A percentile compares a stretch with the other conserved stretches of the same genome.
phyloP scores from a whole-genome alignment of 2,888 invertebrate species.

The Trissolcus brochymenae region DNA sequence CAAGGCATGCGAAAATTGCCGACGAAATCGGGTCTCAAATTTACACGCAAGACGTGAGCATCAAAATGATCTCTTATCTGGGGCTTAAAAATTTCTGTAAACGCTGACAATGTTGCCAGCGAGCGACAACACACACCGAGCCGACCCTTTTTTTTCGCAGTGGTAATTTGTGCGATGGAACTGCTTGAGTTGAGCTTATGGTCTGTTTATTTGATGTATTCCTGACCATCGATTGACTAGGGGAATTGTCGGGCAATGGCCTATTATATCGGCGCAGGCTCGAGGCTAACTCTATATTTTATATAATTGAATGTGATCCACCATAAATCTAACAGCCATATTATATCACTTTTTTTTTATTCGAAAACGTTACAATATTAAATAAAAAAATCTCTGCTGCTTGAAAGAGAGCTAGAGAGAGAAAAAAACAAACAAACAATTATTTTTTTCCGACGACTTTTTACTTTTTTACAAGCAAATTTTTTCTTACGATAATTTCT shows the following conservation, averaged over 20 bases:
- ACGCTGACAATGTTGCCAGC: background rate
- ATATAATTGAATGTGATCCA: constrained; percentile 22
- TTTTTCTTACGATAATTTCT: background rate
- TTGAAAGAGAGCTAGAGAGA: too few relatives aligned
- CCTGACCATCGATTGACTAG: constrained; percentile 46
- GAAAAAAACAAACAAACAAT: background rate
- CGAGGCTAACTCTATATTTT: constrained; percentile 27
- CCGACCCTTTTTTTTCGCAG: too few relatives aligned
- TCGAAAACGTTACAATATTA: too few relatives aligned
- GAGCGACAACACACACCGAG: too few relatives aligned
- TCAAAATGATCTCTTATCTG: constrained; percentile 5
- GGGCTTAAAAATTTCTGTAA: background rate
- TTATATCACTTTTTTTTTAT: too few relatives aligned
- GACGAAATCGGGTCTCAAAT: constrained; percentile 11
- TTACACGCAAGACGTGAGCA: constrained; percentile 17
- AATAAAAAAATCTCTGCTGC: too few relatives aligned
- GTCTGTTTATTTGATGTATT: constrained; percentile 49
- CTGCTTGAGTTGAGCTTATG: constrained; percentile 29
- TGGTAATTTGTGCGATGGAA: constrained; percentile 19
- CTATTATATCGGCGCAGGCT: constrained; percentile 23
- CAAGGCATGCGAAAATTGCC: too few relatives aligned
- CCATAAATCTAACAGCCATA: background rate
- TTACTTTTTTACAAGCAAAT: too few relatives aligned
- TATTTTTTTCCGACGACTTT: background rate
- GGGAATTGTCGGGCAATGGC: constrained; percentile 41